Evolutionary conservation across 2,113 vertebrate species (phyloP), one percentile per base, ranked within the genome.

Genomic region (Speoplatyrhinus poulsoni): DNA sequence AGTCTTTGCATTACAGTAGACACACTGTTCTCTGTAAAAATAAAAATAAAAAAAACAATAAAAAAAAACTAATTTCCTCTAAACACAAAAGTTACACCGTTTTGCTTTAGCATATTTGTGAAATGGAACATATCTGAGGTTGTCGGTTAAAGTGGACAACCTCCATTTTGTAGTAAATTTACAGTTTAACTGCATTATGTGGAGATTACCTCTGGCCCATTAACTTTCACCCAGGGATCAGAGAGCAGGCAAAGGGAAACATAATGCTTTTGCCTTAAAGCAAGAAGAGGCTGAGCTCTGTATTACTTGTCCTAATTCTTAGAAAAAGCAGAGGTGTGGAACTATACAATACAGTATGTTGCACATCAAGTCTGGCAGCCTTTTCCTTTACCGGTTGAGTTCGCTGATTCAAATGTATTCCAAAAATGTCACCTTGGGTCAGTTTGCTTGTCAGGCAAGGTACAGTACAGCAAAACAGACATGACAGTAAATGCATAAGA

Each of bases 121-220:
- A 88, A 68, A 59, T 83, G 75, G 90, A 87, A 90, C 75, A 77
- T 84, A 70, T 73, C 80, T 89, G 73, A 16, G 13, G 55, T 82
- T 79, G 85, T 90, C 77, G 63, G 87, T 90, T 88, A 88, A 90
- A 91, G 82, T 86, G 78, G 76, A 83, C 80, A 88, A 87, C 86
- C 87, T 89, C 85, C 77, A 59, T 83, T 87, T 87, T 85, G 86
- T 78, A 87, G 83, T 89, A 85, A 90, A 91, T 87, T 87, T 90
- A 88, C 90, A 90, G 88, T 90, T 90, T 92, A 92, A 91, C 91
- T 91, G 88, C 88, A 87, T 90, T 91, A 91, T 82, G 82, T 86
- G 85, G 85, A 89, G 83, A 93, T 93, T 88, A 85, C 92, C 91
- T 92, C 88, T 89, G 88, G 76, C 75, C 84, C 91, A 92, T 92